Evolutionary conservation across 2,113 vertebrate species (phyloP).

Genomic region (Psittacula cyanocephala): DNA sequence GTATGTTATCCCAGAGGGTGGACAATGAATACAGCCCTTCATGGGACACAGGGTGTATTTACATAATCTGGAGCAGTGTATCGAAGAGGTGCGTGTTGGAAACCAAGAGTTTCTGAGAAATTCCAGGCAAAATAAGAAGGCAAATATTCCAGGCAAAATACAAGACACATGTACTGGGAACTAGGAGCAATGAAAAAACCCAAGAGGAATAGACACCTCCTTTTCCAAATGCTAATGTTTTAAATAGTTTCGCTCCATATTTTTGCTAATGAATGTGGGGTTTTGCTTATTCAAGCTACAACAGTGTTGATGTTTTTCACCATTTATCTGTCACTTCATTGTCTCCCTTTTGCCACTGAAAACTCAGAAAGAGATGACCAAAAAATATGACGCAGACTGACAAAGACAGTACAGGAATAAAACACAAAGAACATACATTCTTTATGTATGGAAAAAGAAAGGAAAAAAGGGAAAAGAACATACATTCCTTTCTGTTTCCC

Average conservation of each 20-base stretch:
- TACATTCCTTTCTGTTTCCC: neutral
- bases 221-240: neutral
- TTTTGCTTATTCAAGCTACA: neutral
- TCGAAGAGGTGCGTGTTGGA: neutral
- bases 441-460: neutral
- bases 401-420: neutral
- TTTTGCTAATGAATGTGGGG: neutral
- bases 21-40: neutral
- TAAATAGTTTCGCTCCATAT: neutral
- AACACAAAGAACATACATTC: neutral
- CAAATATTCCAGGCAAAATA: neutral
- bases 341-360: neutral
- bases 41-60: neutral
- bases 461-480: neutral
- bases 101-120: conserved; percentile 39
- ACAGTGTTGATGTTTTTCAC: neutral
- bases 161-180: neutral
- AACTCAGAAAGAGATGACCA: neutral
- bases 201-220: neutral
- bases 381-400: neutral
- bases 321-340: neutral
- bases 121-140: neutral
- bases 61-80: neutral
- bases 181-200: neutral
- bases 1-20: neutral